phyloP scores from a whole-genome alignment of 2,113 vertebrate species.

The Gambusia holbrooki region DNA sequence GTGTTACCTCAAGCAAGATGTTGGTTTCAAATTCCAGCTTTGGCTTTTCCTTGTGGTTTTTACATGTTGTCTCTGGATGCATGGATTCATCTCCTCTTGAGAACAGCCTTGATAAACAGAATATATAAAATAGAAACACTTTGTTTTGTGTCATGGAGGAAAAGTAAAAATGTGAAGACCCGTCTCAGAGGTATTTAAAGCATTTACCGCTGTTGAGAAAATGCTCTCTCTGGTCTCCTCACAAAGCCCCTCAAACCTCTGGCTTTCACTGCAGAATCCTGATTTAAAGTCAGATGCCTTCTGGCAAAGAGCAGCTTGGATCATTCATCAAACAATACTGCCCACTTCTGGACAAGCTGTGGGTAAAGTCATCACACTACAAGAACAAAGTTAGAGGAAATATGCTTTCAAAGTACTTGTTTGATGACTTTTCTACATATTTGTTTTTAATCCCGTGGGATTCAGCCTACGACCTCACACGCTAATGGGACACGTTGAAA shows the following conservation, averaged over 20 bases:
- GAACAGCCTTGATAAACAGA: background rate
- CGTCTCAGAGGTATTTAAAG: background rate
- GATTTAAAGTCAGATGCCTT: background rate
- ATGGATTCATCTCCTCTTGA: too few relatives aligned
- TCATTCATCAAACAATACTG: background rate
- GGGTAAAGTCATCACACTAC: background rate
- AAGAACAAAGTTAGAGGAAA: background rate
- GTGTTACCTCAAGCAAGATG: too few relatives aligned
- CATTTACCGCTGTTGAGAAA: background rate
- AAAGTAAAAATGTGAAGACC: background rate
- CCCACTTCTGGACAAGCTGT: conserved; percentile 49
- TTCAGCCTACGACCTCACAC: background rate
- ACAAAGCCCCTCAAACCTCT: background rate
- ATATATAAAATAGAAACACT: background rate
- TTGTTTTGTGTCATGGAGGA: background rate
- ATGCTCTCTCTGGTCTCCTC: background rate
- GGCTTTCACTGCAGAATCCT: conserved; percentile 4
- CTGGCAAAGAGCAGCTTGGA: background rate
- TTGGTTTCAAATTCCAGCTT: too few relatives aligned
- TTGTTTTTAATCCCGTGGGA: too few relatives aligned
- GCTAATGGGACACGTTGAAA: background rate
- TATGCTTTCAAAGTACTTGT: background rate
- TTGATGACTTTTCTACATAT: too few relatives aligned
- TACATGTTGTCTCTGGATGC: too few relatives aligned
- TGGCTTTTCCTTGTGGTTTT: too few relatives aligned